These are phyloP conservation scores for Toxotes lorentzi DNA, from an alignment of 2,797 vertebrate genomes.

Conservation along the genomic window DNA sequence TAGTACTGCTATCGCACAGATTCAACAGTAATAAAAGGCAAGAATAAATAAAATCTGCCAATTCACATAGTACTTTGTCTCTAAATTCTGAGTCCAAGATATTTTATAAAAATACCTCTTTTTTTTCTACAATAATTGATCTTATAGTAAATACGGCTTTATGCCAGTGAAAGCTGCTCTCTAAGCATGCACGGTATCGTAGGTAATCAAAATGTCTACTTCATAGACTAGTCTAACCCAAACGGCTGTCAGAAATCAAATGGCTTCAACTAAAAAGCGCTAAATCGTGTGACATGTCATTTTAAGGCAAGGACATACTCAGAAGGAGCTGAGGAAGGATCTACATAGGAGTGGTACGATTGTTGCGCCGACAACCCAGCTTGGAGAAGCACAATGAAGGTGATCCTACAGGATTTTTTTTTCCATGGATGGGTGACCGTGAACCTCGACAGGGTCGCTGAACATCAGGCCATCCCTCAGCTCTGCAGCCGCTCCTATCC, in stretches of 20 bases:
- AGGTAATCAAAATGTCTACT: conserved; percentile 78
- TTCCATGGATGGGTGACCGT: conserved; percentile 61
- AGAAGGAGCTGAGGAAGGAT: conserved; percentile 77
- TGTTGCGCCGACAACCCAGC: conserved; percentile 76
- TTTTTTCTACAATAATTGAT: conserved; percentile 80
- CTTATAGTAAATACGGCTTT: conserved; percentile 79
- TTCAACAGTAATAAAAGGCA: conserved; percentile 76
- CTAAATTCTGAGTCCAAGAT: conserved; percentile 75
- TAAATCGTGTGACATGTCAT: conserved; percentile 72
- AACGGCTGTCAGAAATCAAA: conserved; percentile 75
- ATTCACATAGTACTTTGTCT: conserved; percentile 72
- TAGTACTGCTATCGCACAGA: conserved; percentile 70
- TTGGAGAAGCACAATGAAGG: conserved; percentile 74
- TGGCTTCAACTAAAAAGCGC: conserved; percentile 76
- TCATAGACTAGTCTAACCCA: conserved; percentile 76
- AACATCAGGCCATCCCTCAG: conserved; percentile 45
- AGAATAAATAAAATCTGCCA: conserved; percentile 81
- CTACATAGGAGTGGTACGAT: conserved; percentile 62
- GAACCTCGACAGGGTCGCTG: conserved; percentile 32
- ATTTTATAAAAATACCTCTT: conserved; percentile 87
- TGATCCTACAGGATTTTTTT: conserved; percentile 71
- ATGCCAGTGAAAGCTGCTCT: conserved; percentile 85
- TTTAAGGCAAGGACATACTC: conserved; percentile 88
- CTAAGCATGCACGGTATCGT: conserved; percentile 85
- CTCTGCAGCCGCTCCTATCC: conserved; percentile 55